Conservation (phyloP, 2,888 invertebrate genomes). For the Drosophila mimetica region DNA sequence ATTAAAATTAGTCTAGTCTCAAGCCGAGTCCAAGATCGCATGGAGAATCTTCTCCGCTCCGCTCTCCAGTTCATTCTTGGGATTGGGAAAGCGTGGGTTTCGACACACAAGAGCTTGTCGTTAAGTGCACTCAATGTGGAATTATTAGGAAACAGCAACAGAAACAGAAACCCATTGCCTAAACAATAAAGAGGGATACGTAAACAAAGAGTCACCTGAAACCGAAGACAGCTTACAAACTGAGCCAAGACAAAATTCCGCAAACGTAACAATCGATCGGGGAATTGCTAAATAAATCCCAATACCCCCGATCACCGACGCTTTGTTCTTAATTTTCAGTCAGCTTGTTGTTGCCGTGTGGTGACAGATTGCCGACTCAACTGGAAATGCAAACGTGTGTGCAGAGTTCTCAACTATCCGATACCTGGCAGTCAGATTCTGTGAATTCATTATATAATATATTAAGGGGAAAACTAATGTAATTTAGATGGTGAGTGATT, state of each 20-base stretch:
- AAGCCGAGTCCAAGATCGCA: neutral
- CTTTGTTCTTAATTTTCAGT: constrained; percentile 14
- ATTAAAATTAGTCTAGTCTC: constrained; percentile 26
- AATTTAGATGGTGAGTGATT: too few relatives aligned
- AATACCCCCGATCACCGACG: constrained; percentile 8
- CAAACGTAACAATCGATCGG: constrained; percentile 42
- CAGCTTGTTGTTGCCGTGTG: constrained; percentile 12
- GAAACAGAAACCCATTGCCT: constrained; percentile 14
- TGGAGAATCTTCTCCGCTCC: constrained; percentile 7
- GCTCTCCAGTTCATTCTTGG: neutral
- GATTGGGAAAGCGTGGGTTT: neutral
- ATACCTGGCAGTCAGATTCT: constrained; percentile 12
- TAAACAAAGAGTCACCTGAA: constrained; percentile 22
- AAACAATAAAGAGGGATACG: constrained; percentile 2
- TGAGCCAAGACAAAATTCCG: constrained; percentile 29
- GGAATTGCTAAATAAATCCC: constrained; percentile 18
- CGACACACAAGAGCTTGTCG: neutral
- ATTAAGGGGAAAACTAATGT: neutral
- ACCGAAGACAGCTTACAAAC: constrained; percentile 3
- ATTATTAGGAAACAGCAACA: constrained; percentile 15
- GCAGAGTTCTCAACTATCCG: constrained; percentile 1
- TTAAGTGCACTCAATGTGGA: constrained; percentile 4
- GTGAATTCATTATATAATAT: neutral
- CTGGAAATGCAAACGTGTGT: neutral
- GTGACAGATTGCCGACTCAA: constrained; percentile 27